phyloP scores from a whole-genome alignment of 2,888 invertebrate species.

The Onthophagus sagittarius region DNA sequence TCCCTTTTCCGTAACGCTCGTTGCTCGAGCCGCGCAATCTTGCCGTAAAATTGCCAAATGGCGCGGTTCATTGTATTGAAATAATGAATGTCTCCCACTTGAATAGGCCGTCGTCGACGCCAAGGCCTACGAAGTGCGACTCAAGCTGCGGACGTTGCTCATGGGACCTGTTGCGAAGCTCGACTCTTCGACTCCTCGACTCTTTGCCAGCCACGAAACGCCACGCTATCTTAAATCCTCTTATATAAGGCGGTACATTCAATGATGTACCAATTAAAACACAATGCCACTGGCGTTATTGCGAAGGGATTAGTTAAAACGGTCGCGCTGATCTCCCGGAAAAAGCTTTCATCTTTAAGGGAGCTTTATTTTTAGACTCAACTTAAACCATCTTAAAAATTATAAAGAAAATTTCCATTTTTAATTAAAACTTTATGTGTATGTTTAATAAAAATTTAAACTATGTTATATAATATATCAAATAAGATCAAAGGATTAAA shows the following conservation, averaged over 20 bases:
- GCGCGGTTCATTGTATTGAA: slow-evolving; percentile 49
- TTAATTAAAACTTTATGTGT: too few species aligned
- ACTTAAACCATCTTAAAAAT: too few species aligned
- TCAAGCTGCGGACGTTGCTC: slow-evolving; percentile 13
- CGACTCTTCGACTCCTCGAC: slow-evolving; percentile 23
- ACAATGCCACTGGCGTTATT: slow-evolving; percentile 1
- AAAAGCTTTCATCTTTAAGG: not conserved
- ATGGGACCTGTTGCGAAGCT: slow-evolving; percentile 29
- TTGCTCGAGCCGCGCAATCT: slow-evolving; percentile 36
- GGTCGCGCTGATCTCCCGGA: not conserved
- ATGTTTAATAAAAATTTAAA: too few species aligned
- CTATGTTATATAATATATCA: too few species aligned
- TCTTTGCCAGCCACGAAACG: slow-evolving; percentile 22
- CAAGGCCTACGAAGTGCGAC: slow-evolving; percentile 19
- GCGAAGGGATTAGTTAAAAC: not conserved
- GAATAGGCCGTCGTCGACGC: slow-evolving; percentile 34
- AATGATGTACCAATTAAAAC: slow-evolving; percentile 21
- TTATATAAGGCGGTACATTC: slow-evolving; percentile 25
- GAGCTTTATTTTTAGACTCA: too few species aligned
- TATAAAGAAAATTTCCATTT: too few species aligned
- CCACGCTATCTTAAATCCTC: slow-evolving; percentile 27
- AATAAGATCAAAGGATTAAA: too few species aligned
- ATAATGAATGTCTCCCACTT: slow-evolving; percentile 47
- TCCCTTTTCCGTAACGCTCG: too few species aligned
- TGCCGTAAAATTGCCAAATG: slow-evolving; percentile 48